Conservation (phyloP, 2,888 invertebrate species). For the Anthrax anthrax region DNA sequence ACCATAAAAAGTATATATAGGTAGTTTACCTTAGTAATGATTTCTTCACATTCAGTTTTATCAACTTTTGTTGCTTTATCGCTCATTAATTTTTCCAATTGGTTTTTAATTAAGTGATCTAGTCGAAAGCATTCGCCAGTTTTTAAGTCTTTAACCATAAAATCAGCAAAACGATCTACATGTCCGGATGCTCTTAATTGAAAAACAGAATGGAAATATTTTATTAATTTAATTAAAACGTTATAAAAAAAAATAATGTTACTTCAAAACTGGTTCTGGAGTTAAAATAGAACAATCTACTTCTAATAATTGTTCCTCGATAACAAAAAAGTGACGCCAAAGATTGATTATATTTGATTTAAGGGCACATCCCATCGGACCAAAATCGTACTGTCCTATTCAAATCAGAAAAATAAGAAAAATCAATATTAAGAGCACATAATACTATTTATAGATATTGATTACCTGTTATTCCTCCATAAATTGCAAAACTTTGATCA, state of each 20-base stretch:
- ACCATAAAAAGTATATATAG: too few relatives aligned
- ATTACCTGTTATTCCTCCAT: slow-evolving; percentile 85
- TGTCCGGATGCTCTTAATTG: slow-evolving; percentile 79
- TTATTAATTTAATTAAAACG: too few relatives aligned
- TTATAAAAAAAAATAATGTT: slow-evolving; percentile 29
- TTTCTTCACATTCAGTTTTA: slow-evolving; percentile 61
- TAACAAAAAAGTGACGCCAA: slow-evolving; percentile 92
- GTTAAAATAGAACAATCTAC: slow-evolving; percentile 96
- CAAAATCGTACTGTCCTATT: slow-evolving; percentile 96
- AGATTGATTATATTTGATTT: slow-evolving; percentile 86
- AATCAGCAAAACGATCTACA: slow-evolving; percentile 96
- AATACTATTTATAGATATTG: too few relatives aligned
- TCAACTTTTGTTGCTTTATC: slow-evolving; percentile 70
- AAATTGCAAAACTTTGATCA: slow-evolving; percentile 98
- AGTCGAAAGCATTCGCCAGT: slow-evolving; percentile 95
- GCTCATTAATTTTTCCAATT: slow-evolving; percentile 67
- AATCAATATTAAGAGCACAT: background rate
- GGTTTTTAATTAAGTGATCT: slow-evolving; percentile 94
- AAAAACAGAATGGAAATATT: background rate
- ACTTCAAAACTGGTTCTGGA: slow-evolving; percentile 90
- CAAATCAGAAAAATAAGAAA: slow-evolving; percentile 39
- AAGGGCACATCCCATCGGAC: slow-evolving; percentile 98
- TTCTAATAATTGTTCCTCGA: slow-evolving; percentile 97
- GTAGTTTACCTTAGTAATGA: slow-evolving; percentile 55
- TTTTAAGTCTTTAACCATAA: slow-evolving; percentile 95